Evolutionary conservation across 2,113 vertebrate species (phyloP), one percentile per base, ranked within the genome.

Genomic region (Scomber japonicus): DNA sequence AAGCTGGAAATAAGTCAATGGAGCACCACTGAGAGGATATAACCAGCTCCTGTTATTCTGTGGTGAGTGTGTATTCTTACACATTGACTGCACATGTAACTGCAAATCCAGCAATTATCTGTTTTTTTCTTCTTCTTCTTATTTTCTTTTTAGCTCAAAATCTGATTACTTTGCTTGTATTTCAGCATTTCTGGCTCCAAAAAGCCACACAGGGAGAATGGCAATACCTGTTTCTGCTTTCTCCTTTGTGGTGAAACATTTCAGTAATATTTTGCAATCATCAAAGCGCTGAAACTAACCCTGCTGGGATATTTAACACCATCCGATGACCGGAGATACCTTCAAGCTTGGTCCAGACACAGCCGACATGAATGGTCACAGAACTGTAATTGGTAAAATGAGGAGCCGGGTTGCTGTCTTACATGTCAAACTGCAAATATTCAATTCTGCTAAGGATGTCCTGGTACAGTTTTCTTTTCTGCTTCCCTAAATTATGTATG

Each of bases 1-100:
- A 80, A 76, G 56, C 78, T 87, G 65, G 65, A 70, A 84, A 78
- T 71, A 81, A 81, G 67, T 84, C 78, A 88, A 87, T 86, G 72
- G 80, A 79, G 71, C 62, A 14, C 12, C 27, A 7, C 21, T 64
- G 27, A 40, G 35, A 40, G 35, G 35, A 40, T 40, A 40, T 40
- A 40, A 40, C 7, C 35, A 40, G 35, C 35, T 40, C 35, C 35
- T 40, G 35, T 78, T 80, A 82, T 75, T 75, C 69, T 65, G 11
- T 27, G 45, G 75, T 78, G 76, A 76, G 31, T 51, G 63, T 68
- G 66, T 74, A 65, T 72, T 45, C 46, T 63, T 75, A 45, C 6
- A 72, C 67, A 64, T 64, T 13, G 59, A 55, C 51, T 64, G 46
- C 35, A 40, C 8, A 2, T 40, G 35, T 9, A 40, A 40, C 35